These are phyloP conservation scores for Siniperca chuatsi DNA, from an alignment of 2,113 vertebrate genomes.

Conservation along the genomic window DNA sequence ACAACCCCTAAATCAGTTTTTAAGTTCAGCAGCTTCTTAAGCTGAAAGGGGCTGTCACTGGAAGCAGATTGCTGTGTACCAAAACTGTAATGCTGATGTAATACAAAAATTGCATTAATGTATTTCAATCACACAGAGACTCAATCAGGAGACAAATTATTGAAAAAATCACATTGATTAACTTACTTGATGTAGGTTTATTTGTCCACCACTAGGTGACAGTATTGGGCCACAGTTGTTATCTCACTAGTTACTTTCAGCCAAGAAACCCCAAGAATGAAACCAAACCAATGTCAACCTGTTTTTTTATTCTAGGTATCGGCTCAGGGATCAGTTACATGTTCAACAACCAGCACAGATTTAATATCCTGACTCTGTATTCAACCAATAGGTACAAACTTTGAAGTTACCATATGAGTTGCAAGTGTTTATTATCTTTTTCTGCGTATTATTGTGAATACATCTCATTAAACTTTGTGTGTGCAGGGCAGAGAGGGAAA, in stretches of 20 bases:
- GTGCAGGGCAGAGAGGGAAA: slow-evolving; percentile 90
- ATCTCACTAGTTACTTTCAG: background rate
- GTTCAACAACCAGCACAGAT: slow-evolving; percentile 77
- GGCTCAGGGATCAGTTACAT: slow-evolving; percentile 80
- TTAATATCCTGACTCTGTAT: slow-evolving; percentile 81
- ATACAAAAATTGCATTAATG: background rate
- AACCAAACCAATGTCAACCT: background rate
- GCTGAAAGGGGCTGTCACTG: background rate
- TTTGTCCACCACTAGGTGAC: slow-evolving; percentile 54
- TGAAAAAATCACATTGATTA: no score
- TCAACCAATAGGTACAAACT: slow-evolving; percentile 75
- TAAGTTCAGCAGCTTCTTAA: background rate
- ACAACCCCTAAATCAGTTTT: background rate
- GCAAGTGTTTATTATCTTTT: background rate
- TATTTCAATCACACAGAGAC: background rate
- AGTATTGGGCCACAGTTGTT: background rate
- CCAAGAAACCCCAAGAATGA: background rate
- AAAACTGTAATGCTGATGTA: background rate
- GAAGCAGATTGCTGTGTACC: background rate
- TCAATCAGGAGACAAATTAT: background rate
- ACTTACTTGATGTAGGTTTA: slow-evolving; percentile 2
- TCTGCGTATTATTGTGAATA: background rate
- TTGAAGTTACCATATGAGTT: background rate
- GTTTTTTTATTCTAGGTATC: slow-evolving; percentile 58
- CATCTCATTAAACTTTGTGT: slow-evolving; percentile 6